A percentile compares a stretch with the other conserved stretches of the same genome.
phyloP scores from a whole-genome alignment of 2,888 invertebrate species.

The Tenthredo notha region DNA sequence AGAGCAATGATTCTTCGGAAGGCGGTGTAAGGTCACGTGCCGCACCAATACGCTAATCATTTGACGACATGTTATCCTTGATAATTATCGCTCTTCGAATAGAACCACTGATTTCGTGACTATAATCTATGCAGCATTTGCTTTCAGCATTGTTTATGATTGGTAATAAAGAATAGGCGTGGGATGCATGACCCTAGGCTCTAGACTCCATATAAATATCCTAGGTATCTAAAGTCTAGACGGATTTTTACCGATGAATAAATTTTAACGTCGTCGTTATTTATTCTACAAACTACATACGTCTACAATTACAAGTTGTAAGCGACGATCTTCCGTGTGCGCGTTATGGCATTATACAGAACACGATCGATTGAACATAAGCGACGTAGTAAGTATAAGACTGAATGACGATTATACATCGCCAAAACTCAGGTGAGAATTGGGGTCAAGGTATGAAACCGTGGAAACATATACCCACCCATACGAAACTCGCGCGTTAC shows the following conservation, averaged over 20 bases:
- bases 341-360: not conserved
- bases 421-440: slow-evolving; percentile 44
- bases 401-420: not conserved
- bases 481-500: not conserved
- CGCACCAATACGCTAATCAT: not conserved
- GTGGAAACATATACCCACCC: not conserved
- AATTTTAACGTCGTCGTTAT: not conserved
- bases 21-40: not conserved
- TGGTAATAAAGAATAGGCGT: not conserved
- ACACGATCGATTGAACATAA: not conserved
- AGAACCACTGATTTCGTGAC: not conserved
- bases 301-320: not conserved
- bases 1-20: not conserved
- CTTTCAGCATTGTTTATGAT: not conserved
- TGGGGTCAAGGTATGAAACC: slow-evolving; percentile 36
- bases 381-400: not conserved
- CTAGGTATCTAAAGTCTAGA: slow-evolving; percentile 3
- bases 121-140: not conserved
- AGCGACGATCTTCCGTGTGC: not conserved
- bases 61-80: not conserved
- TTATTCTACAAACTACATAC: not conserved
- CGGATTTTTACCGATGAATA: not conserved
- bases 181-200: not conserved
- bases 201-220: not conserved
- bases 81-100: not conserved